Percentiles rank a stretch among this genome's conserved stretches.
Evolutionary conservation across 1,140 invertebrate species (phyloP).

Genomic region (Lepidostoma basale): DNA sequence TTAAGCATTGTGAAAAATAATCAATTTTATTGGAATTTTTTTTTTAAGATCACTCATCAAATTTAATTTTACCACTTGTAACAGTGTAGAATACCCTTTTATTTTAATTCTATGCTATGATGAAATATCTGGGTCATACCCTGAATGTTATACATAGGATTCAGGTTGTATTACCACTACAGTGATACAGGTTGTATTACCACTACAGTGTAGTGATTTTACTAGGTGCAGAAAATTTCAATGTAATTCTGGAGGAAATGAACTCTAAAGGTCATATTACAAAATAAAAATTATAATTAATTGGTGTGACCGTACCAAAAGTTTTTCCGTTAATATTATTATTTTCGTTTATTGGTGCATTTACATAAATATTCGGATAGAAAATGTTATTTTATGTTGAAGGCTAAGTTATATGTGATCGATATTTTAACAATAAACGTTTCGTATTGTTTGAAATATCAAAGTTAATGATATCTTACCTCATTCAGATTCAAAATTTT

Average conservation of each 20-base stretch:
- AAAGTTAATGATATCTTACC: conserved; percentile 1
- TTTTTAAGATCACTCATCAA: no score
- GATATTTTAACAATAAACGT: background rate
- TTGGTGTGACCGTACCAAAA: background rate
- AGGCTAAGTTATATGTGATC: background rate
- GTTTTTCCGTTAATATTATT: background rate
- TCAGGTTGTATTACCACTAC: no score
- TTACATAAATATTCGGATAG: background rate
- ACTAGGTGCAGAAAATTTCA: no score
- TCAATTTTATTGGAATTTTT: no score
- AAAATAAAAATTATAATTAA: background rate
- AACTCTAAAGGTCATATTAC: background rate
- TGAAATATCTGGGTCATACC: no score
- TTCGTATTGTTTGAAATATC: background rate
- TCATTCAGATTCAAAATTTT: conserved; percentile 23
- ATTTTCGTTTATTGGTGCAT: background rate
- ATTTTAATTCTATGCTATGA: no score
- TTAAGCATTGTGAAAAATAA: no score
- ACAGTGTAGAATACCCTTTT: no score
- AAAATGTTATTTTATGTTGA: background rate
- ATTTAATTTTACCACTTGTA: no score
- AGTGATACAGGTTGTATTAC: no score
- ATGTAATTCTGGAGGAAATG: background rate
- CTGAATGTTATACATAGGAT: no score
- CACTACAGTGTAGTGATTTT: no score